Evolutionary conservation across 2,888 invertebrate species (phyloP).

Genomic region (Nomada ruficornis): DNA sequence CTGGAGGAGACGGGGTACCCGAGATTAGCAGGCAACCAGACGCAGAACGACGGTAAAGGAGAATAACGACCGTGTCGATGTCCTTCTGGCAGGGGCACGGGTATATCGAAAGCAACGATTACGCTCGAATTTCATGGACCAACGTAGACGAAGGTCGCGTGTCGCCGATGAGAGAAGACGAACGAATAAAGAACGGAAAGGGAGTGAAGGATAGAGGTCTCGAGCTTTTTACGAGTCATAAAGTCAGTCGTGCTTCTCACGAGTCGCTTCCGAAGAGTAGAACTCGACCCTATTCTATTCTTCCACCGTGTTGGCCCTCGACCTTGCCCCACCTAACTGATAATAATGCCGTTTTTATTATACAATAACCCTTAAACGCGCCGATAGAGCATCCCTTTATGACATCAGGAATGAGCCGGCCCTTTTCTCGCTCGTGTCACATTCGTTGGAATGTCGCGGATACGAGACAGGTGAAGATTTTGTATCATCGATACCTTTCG

Average conservation of each 20-base stretch:
- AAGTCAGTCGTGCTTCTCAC: slow-evolving; percentile 83
- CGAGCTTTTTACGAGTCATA: slow-evolving; percentile 83
- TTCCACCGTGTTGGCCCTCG: slow-evolving; percentile 60
- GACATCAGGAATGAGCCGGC: slow-evolving; percentile 82
- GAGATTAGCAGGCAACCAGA: slow-evolving; percentile 42
- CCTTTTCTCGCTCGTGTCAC: slow-evolving; percentile 65
- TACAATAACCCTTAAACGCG: slow-evolving; percentile 84
- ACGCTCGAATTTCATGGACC: slow-evolving; percentile 46
- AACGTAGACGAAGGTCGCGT: slow-evolving; percentile 42
- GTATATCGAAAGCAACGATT: slow-evolving; percentile 8
- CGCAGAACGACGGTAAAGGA: slow-evolving; percentile 38
- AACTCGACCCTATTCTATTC: slow-evolving; percentile 63
- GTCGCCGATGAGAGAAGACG: slow-evolving; percentile 8
- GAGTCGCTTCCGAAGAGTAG: slow-evolving; percentile 75
- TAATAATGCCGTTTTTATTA: slow-evolving; percentile 84
- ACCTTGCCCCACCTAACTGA: slow-evolving; percentile 81
- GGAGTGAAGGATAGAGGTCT: slow-evolving; percentile 72
- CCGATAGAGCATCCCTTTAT: slow-evolving; percentile 83
- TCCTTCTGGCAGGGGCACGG: background rate
- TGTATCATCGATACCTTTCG: background rate
- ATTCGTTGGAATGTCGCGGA: slow-evolving; percentile 26
- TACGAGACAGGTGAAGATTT: slow-evolving; percentile 22
- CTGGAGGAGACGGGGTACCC: slow-evolving; percentile 13
- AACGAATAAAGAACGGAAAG: slow-evolving; percentile 30
- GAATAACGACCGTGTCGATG: slow-evolving; percentile 52